Percentiles rank a stretch among this genome's conserved stretches.
These are phyloP conservation scores for Thermophis baileyi DNA, from an alignment of 2,113 vertebrate genomes.

Conservation along the genomic window DNA sequence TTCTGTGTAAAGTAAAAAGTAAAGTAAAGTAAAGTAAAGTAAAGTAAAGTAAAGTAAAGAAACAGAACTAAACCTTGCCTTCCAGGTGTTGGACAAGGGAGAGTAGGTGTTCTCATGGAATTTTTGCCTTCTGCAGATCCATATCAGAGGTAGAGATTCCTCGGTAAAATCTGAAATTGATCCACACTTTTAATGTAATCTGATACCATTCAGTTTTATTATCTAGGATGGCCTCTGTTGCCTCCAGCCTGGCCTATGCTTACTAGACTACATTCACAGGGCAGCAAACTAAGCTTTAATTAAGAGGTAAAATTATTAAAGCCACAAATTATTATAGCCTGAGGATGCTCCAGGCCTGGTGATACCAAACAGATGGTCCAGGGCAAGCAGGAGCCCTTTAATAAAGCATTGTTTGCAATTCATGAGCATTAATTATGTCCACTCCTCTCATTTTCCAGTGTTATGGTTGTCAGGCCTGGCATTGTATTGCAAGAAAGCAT, in stretches of 20 bases:
- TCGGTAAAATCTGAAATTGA: neutral
- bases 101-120: neutral
- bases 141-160: neutral
- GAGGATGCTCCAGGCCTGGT: conserved; percentile 66
- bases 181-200: neutral
- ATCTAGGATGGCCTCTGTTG: conserved; percentile 21
- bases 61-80: neutral
- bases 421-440: conserved; percentile 90
- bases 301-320: conserved; percentile 85
- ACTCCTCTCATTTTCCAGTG: conserved; percentile 74
- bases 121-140: neutral
- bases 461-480: conserved; percentile 76
- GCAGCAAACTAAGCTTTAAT: conserved; percentile 69
- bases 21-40: no score
- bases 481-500: conserved; percentile 73
- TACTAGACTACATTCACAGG: conserved; percentile 34
- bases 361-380: conserved; percentile 91
- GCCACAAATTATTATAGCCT: conserved; percentile 82
- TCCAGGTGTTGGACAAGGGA: neutral
- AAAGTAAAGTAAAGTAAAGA: no score
- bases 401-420: conserved; percentile 91
- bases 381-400: conserved; percentile 67
- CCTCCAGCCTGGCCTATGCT: conserved; percentile 49
- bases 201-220: conserved; percentile 16
- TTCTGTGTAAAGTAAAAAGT: neutral